Evolutionary conservation across 2,113 vertebrate genomes (phyloP).

Genomic region (Reinhardtius hippoglossoides): DNA sequence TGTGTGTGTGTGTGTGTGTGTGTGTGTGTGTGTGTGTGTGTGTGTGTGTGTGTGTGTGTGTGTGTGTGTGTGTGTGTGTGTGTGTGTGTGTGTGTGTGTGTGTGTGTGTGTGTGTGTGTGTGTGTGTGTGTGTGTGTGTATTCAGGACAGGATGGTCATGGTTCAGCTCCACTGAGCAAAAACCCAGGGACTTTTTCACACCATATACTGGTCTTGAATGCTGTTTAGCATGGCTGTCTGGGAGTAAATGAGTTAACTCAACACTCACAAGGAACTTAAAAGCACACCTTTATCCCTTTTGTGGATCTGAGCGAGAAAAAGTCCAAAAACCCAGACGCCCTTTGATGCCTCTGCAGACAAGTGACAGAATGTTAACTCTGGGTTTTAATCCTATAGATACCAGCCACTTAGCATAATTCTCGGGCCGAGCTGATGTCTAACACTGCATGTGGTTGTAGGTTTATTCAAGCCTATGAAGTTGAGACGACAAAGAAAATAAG

Average conservation of each 20-base stretch:
- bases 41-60: constrained; percentile 23
- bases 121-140: constrained; percentile 30
- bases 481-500: constrained; percentile 16
- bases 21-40: constrained; percentile 21
- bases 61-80: constrained; percentile 23
- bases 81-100: constrained; percentile 23
- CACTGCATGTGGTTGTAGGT: constrained; percentile 1
- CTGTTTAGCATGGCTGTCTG: constrained; percentile 41
- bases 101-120: constrained; percentile 24
- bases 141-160: constrained; percentile 42
- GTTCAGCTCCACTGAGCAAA: constrained; percentile 61
- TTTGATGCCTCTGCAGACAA: constrained; percentile 37
- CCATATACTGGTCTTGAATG: constrained; percentile 50
- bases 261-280: constrained; percentile 1
- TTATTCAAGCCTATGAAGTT: constrained; percentile 19
- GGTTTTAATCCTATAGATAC: constrained; percentile 34
- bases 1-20: constrained; percentile 29
- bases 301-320: constrained; percentile 31
- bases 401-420: constrained; percentile 43
- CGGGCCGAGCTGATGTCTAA: constrained; percentile 5
- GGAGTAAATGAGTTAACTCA: constrained; percentile 38
- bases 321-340: constrained; percentile 36
- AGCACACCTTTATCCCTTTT: constrained; percentile 39
- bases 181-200: constrained; percentile 45
- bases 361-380: constrained; percentile 37